A percentile compares a stretch with the other conserved stretches of the same genome.
phyloP scores from a whole-genome alignment of 2,888 invertebrate species.

The Siphonodentalium dalli region DNA sequence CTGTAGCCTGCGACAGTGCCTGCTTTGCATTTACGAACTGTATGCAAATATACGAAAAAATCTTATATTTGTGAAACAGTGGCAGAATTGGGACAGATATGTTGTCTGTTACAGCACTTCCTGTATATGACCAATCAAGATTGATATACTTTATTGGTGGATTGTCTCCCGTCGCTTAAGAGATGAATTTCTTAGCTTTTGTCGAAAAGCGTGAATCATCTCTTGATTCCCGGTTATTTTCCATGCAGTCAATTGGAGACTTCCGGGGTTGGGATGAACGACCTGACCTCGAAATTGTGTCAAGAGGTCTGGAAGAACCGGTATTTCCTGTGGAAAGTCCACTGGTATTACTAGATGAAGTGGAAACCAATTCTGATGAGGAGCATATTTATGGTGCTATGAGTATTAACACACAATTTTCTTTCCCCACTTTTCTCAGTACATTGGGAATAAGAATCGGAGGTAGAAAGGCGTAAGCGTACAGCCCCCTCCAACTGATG shows the following conservation, averaged over 20 bases:
- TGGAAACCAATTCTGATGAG: background rate
- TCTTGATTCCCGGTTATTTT: background rate
- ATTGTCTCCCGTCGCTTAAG: too few relatives aligned
- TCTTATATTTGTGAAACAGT: too few relatives aligned
- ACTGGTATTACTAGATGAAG: background rate
- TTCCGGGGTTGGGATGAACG: background rate
- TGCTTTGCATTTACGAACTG: too few relatives aligned
- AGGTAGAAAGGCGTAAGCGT: background rate
- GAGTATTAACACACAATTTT: constrained; percentile 1
- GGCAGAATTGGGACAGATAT: too few relatives aligned
- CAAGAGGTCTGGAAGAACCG: background rate
- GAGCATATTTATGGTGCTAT: constrained; percentile 3
- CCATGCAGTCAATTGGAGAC: background rate
- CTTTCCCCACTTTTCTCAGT: background rate
- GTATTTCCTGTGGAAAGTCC: background rate
- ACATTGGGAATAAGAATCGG: background rate
- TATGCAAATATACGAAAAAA: too few relatives aligned
- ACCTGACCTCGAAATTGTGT: background rate
- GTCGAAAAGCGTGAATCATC: too few relatives aligned
- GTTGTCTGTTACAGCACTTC: too few relatives aligned
- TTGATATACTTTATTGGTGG: background rate
- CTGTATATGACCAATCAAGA: background rate
- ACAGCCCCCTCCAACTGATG: background rate
- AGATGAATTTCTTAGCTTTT: too few relatives aligned
- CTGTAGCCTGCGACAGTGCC: too few relatives aligned